Conservation (phyloP, 2,113 vertebrate genomes). For the Cavia porcellus region DNA sequence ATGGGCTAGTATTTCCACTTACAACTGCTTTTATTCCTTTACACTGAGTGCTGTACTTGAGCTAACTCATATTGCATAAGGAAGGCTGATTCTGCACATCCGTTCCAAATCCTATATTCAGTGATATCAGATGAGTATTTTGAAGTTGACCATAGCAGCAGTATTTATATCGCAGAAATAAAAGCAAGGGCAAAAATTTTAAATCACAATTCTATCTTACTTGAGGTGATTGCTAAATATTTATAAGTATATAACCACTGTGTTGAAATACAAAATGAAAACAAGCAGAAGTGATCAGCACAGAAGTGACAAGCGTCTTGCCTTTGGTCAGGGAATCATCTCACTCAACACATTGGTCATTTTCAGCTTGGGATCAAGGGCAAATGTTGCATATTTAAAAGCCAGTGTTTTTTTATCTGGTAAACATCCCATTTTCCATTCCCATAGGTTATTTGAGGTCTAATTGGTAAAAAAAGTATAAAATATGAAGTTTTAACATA, state of each 20-base stretch:
- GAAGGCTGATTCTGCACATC: not conserved
- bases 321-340: slow-evolving; percentile 55
- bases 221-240: not conserved
- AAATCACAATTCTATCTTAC: not conserved
- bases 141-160: not conserved
- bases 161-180: not conserved
- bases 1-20: not conserved
- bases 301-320: not conserved
- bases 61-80: not conserved
- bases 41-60: not conserved
- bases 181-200: not conserved
- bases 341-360: slow-evolving; percentile 28
- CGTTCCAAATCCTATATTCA: not conserved
- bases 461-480: not conserved
- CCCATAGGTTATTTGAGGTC: not conserved
- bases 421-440: slow-evolving; percentile 45
- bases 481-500: not conserved
- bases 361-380: not conserved
- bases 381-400: slow-evolving; percentile 44
- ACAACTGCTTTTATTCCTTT: not conserved
- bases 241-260: not conserved
- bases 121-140: not conserved
- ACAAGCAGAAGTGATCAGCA: not conserved
- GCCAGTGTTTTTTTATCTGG: slow-evolving; percentile 19
- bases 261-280: slow-evolving; percentile 58